phyloP scores from a whole-genome alignment of 1,140 invertebrate genomes.

The Dendrolimus punctatus region DNA sequence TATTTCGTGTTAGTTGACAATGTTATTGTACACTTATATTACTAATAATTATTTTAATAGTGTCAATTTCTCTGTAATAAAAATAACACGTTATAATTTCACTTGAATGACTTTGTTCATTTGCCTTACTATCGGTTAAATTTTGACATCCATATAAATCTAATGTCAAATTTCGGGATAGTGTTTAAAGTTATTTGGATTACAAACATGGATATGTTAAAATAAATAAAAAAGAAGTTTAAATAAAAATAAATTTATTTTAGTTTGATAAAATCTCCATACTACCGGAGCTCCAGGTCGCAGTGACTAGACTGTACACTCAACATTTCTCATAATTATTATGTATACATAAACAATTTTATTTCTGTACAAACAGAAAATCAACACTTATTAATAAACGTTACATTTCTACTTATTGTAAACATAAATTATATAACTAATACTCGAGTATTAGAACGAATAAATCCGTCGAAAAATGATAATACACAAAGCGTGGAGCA shows the following conservation, averaged over 20 bases:
- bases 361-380: constrained; percentile 65
- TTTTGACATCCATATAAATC: too few relatives aligned
- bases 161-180: too few relatives aligned
- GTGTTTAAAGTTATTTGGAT: too few relatives aligned
- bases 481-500: constrained; percentile 54
- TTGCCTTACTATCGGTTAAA: too few relatives aligned
- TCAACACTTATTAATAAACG: constrained; percentile 65
- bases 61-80: too few relatives aligned
- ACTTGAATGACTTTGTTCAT: too few relatives aligned
- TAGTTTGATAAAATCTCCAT: constrained; percentile 52
- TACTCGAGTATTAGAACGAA: constrained; percentile 69
- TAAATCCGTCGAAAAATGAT: constrained; percentile 65
- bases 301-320: constrained; percentile 69
- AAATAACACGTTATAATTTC: too few relatives aligned
- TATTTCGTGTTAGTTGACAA: too few relatives aligned
- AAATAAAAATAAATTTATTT: constrained; percentile 67
- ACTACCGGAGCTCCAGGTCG: constrained; percentile 61
- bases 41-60: too few relatives aligned
- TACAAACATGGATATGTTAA: neutral
- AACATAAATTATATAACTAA: constrained; percentile 65
- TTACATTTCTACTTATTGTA: constrained; percentile 64
- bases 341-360: constrained; percentile 56
- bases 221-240: constrained; percentile 38
- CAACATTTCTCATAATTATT: constrained; percentile 47
- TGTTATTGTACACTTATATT: too few relatives aligned